A percentile compares a stretch with the other conserved stretches of the same genome.
These are phyloP conservation scores for Drosophila austrosaltans DNA, from an alignment of 2,888 invertebrate species.

Conservation along the genomic window DNA sequence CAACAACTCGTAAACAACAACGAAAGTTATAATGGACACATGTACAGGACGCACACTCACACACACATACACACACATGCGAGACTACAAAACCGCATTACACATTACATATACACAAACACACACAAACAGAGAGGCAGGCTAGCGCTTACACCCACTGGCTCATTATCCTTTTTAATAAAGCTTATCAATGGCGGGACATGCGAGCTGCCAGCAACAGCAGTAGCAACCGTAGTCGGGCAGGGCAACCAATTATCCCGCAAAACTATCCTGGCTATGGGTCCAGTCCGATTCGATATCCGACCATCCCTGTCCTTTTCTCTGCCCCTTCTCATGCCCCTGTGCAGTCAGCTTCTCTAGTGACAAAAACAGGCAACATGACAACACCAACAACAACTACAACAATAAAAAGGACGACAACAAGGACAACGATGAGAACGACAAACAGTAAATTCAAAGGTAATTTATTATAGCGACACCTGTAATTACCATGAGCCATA, in stretches of 20 bases:
- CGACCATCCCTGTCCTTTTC: neutral
- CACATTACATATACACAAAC: conserved; percentile 29
- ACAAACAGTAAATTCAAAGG: conserved; percentile 80
- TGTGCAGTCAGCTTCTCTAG: conserved; percentile 52
- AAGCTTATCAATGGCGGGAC: conserved; percentile 79
- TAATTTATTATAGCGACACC: conserved; percentile 79
- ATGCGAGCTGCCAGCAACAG: conserved; percentile 75
- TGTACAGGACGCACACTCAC: conserved; percentile 49
- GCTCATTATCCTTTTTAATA: conserved; percentile 79
- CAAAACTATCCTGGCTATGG: conserved; percentile 32
- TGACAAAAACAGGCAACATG: conserved; percentile 53
- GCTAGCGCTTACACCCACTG: conserved; percentile 53
- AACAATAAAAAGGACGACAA: conserved; percentile 10
- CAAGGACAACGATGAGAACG: conserved; percentile 53
- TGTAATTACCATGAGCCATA: conserved; percentile 80
- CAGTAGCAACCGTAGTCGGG: conserved; percentile 43
- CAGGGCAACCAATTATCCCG: conserved; percentile 59
- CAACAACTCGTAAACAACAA: conserved; percentile 75
- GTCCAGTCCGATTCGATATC: conserved; percentile 18
- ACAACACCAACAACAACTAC: conserved; percentile 35
- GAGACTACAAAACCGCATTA: conserved; percentile 62
- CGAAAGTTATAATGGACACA: conserved; percentile 79
- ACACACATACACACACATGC: conserved; percentile 17
- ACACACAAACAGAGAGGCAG: conserved; percentile 15
- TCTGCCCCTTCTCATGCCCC: neutral